A percentile compares a stretch with the other conserved stretches of the same genome.
These are phyloP conservation scores for Paralvinella palmiformis DNA, from an alignment of 1,140 invertebrate genomes.

Conservation along the genomic window DNA sequence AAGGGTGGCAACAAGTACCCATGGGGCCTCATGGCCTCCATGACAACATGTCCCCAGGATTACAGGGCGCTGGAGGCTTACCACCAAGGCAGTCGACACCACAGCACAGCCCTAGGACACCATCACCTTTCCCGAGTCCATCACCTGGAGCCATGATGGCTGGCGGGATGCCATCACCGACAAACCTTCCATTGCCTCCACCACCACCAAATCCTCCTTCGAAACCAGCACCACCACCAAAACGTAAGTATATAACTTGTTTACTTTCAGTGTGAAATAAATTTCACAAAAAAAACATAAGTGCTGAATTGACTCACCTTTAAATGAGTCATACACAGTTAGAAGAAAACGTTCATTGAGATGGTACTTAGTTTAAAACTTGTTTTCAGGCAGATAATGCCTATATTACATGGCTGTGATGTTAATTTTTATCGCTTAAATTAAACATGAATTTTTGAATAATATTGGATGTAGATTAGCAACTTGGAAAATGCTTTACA, in stretches of 20 bases:
- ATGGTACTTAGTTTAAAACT: too few relatives aligned
- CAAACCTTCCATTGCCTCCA: slow-evolving; percentile 31
- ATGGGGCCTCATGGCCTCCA: background rate
- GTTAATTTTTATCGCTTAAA: too few relatives aligned
- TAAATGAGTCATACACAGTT: too few relatives aligned
- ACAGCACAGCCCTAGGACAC: slow-evolving; percentile 13
- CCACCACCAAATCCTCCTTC: slow-evolving; percentile 20
- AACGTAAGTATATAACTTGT: slow-evolving; percentile 20
- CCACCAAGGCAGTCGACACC: background rate
- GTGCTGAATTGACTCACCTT: too few relatives aligned
- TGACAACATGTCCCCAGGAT: background rate
- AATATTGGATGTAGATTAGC: too few relatives aligned
- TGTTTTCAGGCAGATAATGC: too few relatives aligned
- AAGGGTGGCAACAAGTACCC: background rate
- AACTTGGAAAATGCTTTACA: too few relatives aligned
- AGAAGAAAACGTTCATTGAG: too few relatives aligned
- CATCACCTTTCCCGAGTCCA: slow-evolving; percentile 16
- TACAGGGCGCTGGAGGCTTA: background rate
- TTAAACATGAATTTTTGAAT: too few relatives aligned
- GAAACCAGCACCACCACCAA: slow-evolving; percentile 22
- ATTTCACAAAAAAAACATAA: too few relatives aligned
- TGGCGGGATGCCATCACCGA: slow-evolving; percentile 12
- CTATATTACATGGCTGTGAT: too few relatives aligned
- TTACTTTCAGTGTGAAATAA: too few relatives aligned
- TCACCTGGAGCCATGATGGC: slow-evolving; percentile 6